phyloP scores from a whole-genome alignment of 2,888 invertebrate genomes.

The Griposia aprilina region DNA sequence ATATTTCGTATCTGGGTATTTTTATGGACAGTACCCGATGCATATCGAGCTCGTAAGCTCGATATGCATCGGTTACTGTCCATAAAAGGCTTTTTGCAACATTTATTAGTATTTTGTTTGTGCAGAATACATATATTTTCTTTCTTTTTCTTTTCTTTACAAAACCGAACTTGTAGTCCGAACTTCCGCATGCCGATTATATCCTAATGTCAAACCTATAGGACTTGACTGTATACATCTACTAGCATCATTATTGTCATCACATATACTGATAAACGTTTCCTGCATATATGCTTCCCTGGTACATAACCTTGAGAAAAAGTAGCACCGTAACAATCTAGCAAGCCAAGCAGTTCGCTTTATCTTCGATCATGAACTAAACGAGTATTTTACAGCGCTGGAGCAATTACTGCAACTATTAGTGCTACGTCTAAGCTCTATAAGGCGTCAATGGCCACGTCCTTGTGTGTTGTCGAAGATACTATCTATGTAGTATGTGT shows the following conservation, averaged over 20 bases:
- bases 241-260: not conserved
- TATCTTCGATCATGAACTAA: slow-evolving; percentile 56
- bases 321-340: slow-evolving; percentile 35
- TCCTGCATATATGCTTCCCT: slow-evolving; percentile 24
- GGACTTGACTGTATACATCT: not conserved
- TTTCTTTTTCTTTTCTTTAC: not conserved
- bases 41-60: no score
- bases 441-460: slow-evolving; percentile 51
- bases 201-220: not conserved
- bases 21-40: no score
- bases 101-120: no score
- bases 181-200: not conserved
- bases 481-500: not conserved
- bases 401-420: slow-evolving; percentile 58
- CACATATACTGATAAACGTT: not conserved
- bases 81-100: no score
- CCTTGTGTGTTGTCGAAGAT: slow-evolving; percentile 22
- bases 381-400: slow-evolving; percentile 57
- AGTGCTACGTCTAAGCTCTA: slow-evolving; percentile 52
- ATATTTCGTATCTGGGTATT: no score
- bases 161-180: not conserved
- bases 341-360: slow-evolving; percentile 35
- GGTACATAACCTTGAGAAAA: slow-evolving; percentile 25
- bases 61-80: no score
- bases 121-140: not conserved